Base-by-base conservation (phyloP, 2,797 vertebrate genomes). In the Podarcis siculus region DNA sequence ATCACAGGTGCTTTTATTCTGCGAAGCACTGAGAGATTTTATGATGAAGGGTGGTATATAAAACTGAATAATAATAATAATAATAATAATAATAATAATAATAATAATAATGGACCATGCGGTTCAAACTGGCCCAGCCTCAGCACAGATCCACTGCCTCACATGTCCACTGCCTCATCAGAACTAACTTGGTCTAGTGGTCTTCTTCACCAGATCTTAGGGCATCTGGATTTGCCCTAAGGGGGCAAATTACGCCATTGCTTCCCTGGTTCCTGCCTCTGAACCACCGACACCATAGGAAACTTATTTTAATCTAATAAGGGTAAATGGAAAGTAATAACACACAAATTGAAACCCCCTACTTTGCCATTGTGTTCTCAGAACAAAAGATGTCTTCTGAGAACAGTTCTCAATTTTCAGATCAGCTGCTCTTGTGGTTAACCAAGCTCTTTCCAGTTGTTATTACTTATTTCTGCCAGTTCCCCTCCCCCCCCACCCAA, bases 391-490 rank as follows among this genome's bases (percentile, higher is more conserved):
- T 87, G 90, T 90, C 90, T 92, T 76, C 71, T 80, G 72, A 89
- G 87, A 39, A 84, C 7, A 88, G n/a, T 78, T 90, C 79, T 83
- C 61, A 95, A 88, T 95, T 95, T 96, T 94, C 88, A 93, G 84
- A 92, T 94, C 89, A 90, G 39, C 3, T 58, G 67, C 55, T 85
- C 88, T 94, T 93, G 75, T 89, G 80, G 75, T 93, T 95, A 92
- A 92, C 82, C 87, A 77, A 94, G 84, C 82, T 83, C 45, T 94
- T 96, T 93, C 85, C 86, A 93, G 93, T 94, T 94, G 30, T n/a
- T 92, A 76, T n/a, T 17, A 87, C 81, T 93, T 93, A 80, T 93
- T 95, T 92, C 91, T 92, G 71, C 86, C 87, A 91, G 75, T 89
- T 87, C 42, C 92, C 37, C 3, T 66, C 45, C 49, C 27, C 6